phyloP scores from a whole-genome alignment of 2,113 vertebrate species.

The Vulpes ferrilata region DNA sequence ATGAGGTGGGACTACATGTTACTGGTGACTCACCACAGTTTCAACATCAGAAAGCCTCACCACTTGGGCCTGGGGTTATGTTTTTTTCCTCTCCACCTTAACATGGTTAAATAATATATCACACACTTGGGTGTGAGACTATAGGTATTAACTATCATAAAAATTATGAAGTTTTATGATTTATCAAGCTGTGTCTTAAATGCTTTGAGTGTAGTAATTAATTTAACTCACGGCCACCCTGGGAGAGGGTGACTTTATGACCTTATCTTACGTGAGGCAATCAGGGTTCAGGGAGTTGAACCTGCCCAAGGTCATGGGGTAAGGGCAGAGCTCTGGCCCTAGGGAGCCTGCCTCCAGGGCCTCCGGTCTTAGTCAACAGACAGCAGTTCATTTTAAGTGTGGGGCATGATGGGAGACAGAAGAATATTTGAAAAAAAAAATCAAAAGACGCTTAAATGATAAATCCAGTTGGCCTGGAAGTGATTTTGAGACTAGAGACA shows the following conservation, averaged over 20 bases:
- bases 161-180: not conserved
- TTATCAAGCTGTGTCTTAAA: not conserved
- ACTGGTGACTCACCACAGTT: not conserved
- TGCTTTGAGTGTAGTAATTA: not conserved
- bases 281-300: not conserved
- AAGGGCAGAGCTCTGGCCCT: not conserved
- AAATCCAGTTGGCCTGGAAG: not conserved
- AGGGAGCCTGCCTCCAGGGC: accelerated
- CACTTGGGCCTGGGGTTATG: not conserved
- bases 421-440: not conserved
- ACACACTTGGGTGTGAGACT: not conserved
- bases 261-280: not conserved
- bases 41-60: not conserved
- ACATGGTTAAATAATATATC: not conserved
- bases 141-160: not conserved
- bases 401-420: not conserved
- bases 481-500: not conserved
- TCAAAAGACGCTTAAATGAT: not conserved
- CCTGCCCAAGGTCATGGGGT: not conserved
- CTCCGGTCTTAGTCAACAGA: not conserved
- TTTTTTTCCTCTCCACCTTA: not conserved
- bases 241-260: not conserved
- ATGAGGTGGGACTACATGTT: not conserved
- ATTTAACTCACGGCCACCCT: not conserved
- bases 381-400: not conserved